Evolutionary conservation across 2,888 invertebrate genomes (phyloP).

Genomic region (Ochropleura leucogaster): DNA sequence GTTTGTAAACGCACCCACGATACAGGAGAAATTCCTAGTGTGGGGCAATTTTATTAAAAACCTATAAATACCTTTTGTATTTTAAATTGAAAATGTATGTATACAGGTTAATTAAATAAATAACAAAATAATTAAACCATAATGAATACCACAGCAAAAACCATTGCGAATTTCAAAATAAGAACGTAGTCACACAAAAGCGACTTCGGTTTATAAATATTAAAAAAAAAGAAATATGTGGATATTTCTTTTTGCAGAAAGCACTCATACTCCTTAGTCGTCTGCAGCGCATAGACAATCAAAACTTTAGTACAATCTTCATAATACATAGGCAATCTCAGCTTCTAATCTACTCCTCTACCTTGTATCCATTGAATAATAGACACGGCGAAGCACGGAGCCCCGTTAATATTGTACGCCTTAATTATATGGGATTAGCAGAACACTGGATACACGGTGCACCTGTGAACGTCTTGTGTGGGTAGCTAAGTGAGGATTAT

Average conservation of each 20-base stretch:
- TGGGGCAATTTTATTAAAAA: too few relatives aligned
- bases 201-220: background rate
- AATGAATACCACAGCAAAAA: background rate
- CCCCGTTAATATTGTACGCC: conserved; percentile 66
- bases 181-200: background rate
- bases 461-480: conserved; percentile 64
- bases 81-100: too few relatives aligned
- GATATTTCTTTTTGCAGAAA: background rate
- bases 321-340: conserved; percentile 70
- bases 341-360: conserved; percentile 66
- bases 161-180: background rate
- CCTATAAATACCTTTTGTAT: too few relatives aligned
- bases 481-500: conserved; percentile 58
- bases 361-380: conserved; percentile 75
- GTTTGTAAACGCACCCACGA: too few relatives aligned
- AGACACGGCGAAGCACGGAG: conserved; percentile 65
- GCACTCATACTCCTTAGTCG: background rate
- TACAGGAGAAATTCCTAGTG: too few relatives aligned
- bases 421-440: conserved; percentile 68
- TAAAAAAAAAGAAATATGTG: background rate
- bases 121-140: too few relatives aligned
- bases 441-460: conserved; percentile 41
- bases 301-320: conserved; percentile 52
- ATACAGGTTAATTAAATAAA: too few relatives aligned
- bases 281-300: conserved; percentile 19